Evolutionary conservation across 2,797 vertebrate genomes (phyloP).

Genomic region (Acrossocheilus fasciatus): DNA sequence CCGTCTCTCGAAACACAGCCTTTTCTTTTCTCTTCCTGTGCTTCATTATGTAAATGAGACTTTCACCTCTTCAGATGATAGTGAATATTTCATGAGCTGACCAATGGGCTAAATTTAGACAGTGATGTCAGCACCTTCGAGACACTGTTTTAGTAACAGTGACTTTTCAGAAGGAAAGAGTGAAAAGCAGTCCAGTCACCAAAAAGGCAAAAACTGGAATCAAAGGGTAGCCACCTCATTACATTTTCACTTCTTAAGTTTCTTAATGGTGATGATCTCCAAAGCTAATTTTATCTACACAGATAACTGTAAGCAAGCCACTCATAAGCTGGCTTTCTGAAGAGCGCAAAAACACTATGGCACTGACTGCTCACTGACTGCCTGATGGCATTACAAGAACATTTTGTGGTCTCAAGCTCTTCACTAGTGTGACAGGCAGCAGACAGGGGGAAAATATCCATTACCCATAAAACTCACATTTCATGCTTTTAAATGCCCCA

Average conservation of each 20-base stretch:
- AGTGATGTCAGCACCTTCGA: conserved; percentile 49
- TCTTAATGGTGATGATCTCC: neutral
- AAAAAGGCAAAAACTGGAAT: neutral
- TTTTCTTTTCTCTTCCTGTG: conserved; percentile 22
- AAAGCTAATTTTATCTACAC: neutral
- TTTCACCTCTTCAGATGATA: conserved; percentile 57
- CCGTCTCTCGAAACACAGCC: neutral
- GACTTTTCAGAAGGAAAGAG: conserved; percentile 3
- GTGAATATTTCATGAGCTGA: conserved; percentile 76
- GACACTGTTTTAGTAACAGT: conserved; percentile 25
- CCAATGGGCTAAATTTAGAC: conserved; percentile 70
- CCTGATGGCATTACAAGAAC: neutral
- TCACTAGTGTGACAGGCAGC: neutral
- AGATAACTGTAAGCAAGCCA: neutral
- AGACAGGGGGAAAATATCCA: neutral
- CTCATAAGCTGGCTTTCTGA: neutral
- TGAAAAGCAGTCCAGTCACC: neutral
- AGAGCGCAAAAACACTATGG: neutral
- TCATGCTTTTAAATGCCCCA: neutral
- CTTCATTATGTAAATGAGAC: conserved; percentile 64
- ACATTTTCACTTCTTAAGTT: neutral
- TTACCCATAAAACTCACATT: neutral
- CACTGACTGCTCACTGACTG: neutral
- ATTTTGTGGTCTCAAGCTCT: neutral
- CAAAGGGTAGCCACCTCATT: neutral